Conservation (phyloP, 2,888 invertebrate species). For the Dorcus hopei region DNA sequence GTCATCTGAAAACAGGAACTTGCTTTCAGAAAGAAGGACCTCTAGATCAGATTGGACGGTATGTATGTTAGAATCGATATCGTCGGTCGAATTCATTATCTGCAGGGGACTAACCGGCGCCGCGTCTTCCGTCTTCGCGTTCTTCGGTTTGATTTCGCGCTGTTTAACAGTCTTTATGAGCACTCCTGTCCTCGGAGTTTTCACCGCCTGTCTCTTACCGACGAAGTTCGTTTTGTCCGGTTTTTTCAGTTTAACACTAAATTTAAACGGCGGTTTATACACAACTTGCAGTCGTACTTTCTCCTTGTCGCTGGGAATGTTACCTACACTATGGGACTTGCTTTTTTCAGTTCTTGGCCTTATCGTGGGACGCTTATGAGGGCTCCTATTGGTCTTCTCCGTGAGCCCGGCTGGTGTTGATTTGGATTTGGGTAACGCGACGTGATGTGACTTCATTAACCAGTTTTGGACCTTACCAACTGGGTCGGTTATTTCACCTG, state of each 20-base stretch:
- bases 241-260: slow-evolving; percentile 75
- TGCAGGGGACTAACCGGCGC: slow-evolving; percentile 35
- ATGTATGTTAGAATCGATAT: slow-evolving; percentile 57
- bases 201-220: slow-evolving; percentile 29
- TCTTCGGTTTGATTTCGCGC: slow-evolving; percentile 27
- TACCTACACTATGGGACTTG: slow-evolving; percentile 64
- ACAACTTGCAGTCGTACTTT: slow-evolving; percentile 80
- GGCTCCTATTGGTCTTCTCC: slow-evolving; percentile 54
- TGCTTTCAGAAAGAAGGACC: slow-evolving; percentile 58
- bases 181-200: slow-evolving; percentile 49
- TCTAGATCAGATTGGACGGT: slow-evolving; percentile 62
- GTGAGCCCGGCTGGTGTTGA: slow-evolving; percentile 76
- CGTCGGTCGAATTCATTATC: slow-evolving; percentile 31
- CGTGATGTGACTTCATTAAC: slow-evolving; percentile 71
- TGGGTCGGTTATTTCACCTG: slow-evolving; percentile 51
- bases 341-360: slow-evolving; percentile 56
- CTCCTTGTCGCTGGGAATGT: slow-evolving; percentile 58
- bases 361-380: slow-evolving; percentile 50
- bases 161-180: slow-evolving; percentile 48
- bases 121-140: slow-evolving; percentile 40
- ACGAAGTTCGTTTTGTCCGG: slow-evolving; percentile 55
- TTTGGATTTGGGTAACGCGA: slow-evolving; percentile 74
- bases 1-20: slow-evolving; percentile 55
- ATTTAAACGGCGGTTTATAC: slow-evolving; percentile 84
- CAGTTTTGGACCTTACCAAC: slow-evolving; percentile 82